A percentile compares a stretch with the other conserved stretches of the same genome.
Conservation (phyloP, 2,888 invertebrate species). For the Dione juno region DNA sequence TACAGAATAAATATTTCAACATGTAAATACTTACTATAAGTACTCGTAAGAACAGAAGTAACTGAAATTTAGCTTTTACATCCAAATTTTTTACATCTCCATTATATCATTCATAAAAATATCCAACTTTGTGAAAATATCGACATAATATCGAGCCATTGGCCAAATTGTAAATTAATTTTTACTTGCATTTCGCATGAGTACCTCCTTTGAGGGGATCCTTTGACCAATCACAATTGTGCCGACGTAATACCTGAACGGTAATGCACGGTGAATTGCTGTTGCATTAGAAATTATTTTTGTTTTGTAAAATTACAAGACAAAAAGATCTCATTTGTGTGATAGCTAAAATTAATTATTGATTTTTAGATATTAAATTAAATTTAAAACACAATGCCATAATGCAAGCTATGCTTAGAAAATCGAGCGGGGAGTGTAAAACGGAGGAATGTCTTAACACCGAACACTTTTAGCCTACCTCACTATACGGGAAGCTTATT, state of each 20-base stretch:
- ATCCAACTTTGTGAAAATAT: slow-evolving; percentile 23
- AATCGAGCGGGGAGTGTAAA: no score
- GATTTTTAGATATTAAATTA: background rate
- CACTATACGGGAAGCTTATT: no score
- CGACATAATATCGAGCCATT: slow-evolving; percentile 43
- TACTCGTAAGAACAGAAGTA: no score
- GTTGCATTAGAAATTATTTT: slow-evolving; percentile 31
- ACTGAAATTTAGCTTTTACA: background rate
- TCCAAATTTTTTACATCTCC: background rate
- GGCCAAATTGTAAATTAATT: slow-evolving; percentile 69
- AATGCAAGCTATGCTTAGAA: no score
- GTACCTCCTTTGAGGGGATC: slow-evolving; percentile 55
- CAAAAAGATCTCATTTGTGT: background rate
- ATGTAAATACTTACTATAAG: no score
- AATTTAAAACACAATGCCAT: no score
- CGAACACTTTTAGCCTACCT: no score
- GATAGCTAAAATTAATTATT: background rate
- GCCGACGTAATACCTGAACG: slow-evolving; percentile 35
- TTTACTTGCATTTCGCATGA: slow-evolving; percentile 56
- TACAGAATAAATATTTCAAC: no score
- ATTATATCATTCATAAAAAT: background rate
- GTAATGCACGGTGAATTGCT: slow-evolving; percentile 29
- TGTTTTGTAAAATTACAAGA: background rate
- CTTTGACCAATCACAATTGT: slow-evolving; percentile 45
- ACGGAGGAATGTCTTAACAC: no score